Conservation (phyloP, 2,797 vertebrate species). For the Crypturellus tataupa region DNA sequence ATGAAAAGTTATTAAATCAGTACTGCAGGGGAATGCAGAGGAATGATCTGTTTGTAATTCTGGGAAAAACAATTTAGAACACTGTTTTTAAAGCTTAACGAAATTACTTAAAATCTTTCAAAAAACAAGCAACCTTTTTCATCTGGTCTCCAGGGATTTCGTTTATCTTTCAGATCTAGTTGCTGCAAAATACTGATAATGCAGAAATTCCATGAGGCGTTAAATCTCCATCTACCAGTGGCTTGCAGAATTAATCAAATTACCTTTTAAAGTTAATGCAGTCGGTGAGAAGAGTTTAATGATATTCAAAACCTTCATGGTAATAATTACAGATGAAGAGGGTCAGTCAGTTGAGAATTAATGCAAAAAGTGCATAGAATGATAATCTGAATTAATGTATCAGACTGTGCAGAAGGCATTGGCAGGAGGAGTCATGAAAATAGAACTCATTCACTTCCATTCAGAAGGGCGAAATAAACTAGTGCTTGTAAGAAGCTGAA, state of each 20-base stretch:
- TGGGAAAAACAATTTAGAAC: slow-evolving; percentile 74
- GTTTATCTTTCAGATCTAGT: slow-evolving; percentile 81
- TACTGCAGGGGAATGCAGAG: slow-evolving; percentile 72
- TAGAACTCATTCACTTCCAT: slow-evolving; percentile 71
- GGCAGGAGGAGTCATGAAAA: slow-evolving; percentile 67
- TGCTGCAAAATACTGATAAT: slow-evolving; percentile 83
- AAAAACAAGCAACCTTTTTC: slow-evolving; percentile 71
- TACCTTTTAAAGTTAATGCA: slow-evolving; percentile 83
- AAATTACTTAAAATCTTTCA: slow-evolving; percentile 77
- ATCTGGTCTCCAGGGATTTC: slow-evolving; percentile 71
- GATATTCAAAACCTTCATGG: slow-evolving; percentile 81
- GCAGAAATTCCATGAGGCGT: slow-evolving; percentile 77
- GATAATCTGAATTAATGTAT: slow-evolving; percentile 78
- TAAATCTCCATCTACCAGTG: slow-evolving; percentile 80
- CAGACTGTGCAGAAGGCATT: slow-evolving; percentile 50
- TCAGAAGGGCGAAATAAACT: slow-evolving; percentile 60
- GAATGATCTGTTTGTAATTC: slow-evolving; percentile 78
- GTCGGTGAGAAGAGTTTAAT: slow-evolving; percentile 81
- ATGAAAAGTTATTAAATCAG: slow-evolving; percentile 80
- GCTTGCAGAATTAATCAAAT: slow-evolving; percentile 84
- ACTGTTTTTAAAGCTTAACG: slow-evolving; percentile 76
- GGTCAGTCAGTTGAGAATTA: slow-evolving; percentile 83
- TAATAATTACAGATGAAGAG: slow-evolving; percentile 84
- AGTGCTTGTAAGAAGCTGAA: slow-evolving; percentile 56
- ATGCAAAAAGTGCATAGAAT: slow-evolving; percentile 79